Conservation (phyloP, 2,888 invertebrate genomes). For the Elegia similella region DNA sequence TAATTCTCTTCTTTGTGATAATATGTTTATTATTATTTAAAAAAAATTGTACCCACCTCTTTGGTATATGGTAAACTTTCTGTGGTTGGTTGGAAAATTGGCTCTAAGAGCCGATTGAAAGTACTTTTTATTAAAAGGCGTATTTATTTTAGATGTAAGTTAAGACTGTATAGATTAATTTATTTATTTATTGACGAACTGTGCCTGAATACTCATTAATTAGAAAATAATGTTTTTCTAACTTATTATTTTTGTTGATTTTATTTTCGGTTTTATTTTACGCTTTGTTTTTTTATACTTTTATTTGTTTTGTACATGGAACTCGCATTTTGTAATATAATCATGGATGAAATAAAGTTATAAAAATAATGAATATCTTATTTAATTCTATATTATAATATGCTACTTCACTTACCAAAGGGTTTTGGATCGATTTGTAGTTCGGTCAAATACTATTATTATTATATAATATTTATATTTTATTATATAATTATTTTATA, state of each 20-base stretch:
- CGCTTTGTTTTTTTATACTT: slow-evolving; percentile 19
- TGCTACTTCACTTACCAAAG: too few relatives aligned
- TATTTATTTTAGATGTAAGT: slow-evolving; percentile 44
- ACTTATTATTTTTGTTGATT: slow-evolving; percentile 10
- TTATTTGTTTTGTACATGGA: not conserved
- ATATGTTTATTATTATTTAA: slow-evolving; percentile 18
- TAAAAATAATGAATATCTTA: not conserved
- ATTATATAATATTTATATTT: too few relatives aligned
- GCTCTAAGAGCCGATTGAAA: slow-evolving; percentile 34
- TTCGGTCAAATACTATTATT: too few relatives aligned
- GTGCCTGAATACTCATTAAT: slow-evolving; percentile 53
- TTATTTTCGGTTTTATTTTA: slow-evolving; percentile 23
- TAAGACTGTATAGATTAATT: slow-evolving; percentile 25
- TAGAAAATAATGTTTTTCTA: slow-evolving; percentile 24
- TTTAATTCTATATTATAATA: too few relatives aligned
- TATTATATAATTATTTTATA: too few relatives aligned
- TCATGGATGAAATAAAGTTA: slow-evolving; percentile 1
- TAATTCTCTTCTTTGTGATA: slow-evolving; percentile 16
- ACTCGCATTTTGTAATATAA: slow-evolving; percentile 8
- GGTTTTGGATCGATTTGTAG: too few relatives aligned
- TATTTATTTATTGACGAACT: slow-evolving; percentile 33
- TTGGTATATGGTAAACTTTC: slow-evolving; percentile 20
- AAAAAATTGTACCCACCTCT: slow-evolving; percentile 20
- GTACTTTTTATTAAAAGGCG: slow-evolving; percentile 62
- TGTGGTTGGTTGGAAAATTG: slow-evolving; percentile 33